Conservation (phyloP, 2,888 invertebrate species). For the Lepidochitona cinerea region DNA sequence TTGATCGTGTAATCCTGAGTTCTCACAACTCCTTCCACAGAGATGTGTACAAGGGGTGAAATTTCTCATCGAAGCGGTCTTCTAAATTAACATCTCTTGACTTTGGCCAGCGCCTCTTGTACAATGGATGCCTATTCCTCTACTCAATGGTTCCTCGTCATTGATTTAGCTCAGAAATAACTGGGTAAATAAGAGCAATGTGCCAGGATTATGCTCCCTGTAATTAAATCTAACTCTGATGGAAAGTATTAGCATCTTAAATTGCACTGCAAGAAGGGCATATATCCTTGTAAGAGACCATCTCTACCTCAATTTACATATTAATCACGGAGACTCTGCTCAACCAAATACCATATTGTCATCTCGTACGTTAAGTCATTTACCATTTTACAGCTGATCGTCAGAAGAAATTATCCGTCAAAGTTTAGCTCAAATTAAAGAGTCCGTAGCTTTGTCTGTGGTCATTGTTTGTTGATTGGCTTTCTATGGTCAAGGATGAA, state of each 20-base stretch:
- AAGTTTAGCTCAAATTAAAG: too few species aligned
- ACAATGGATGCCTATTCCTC: constrained; percentile 6
- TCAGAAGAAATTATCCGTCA: too few species aligned
- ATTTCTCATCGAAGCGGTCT: constrained; percentile 5
- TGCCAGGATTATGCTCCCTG: constrained; percentile 7
- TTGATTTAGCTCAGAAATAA: constrained; percentile 6
- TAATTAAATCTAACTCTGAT: constrained; percentile 2
- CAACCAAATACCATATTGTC: too few species aligned
- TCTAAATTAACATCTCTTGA: constrained; percentile 6
- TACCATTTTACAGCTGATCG: too few species aligned
- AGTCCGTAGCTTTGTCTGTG: too few species aligned
- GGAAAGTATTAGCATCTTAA: constrained; percentile 3
- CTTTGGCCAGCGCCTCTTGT: neutral
- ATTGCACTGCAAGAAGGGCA: neutral
- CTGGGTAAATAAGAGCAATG: constrained; percentile 6
- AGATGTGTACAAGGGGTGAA: constrained; percentile 6
- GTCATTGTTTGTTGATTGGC: too few species aligned
- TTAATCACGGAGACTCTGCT: too few species aligned
- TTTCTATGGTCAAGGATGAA: too few species aligned
- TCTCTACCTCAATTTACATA: neutral
- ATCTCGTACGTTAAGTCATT: too few species aligned
- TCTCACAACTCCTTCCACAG: neutral
- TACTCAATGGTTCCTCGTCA: neutral
- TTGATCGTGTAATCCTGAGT: neutral
- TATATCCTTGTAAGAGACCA: neutral